Base-by-base conservation (phyloP, 2,113 vertebrate species). In the Aramus guarauna region DNA sequence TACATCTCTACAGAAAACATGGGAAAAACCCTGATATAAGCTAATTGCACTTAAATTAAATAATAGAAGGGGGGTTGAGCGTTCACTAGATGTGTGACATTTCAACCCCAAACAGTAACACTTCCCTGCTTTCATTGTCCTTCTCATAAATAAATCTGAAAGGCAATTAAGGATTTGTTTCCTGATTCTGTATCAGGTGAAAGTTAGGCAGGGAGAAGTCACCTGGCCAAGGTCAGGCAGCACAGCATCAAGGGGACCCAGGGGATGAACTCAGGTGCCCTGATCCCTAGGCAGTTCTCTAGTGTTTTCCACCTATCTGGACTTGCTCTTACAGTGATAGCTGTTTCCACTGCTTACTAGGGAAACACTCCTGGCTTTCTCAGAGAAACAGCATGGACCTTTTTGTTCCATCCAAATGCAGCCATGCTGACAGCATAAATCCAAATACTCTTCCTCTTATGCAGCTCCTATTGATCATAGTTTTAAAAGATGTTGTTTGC, bases 141-240 rank as follows among this genome's bases (percentile, higher is more conserved):
- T 92, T 84, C 68, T 52, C 36, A 60, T 29, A 7, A 81, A 94
- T 56, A 78, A 58, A 34, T 78, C 48, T 87, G 62, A 75, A 77
- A 89, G 86, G 58, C 87, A 94, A 85, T 50, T 4, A 91, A 92
- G n/a, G 62, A 91, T 89, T 90, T 89, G 36, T 72, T 64, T 91
- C 91, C 68, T 23, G 53, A 60, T 19, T 45, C 53, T 27, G 47
- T 4, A 1, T 1, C 52, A 30, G 34, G 48, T 53, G 30, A 89
- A 94, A 60, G 53, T 3, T 6, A 94, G 56, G 52, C 56, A 56
- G 21, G 6, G 30, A 66, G 39, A 88, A 75, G 60, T 16, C 20
- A 69, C 21, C 29, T 32, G 53, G 73, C 43, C 45, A 36, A 63
- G 15, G 43, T 20, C 48, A 50, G 21, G 36, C 78, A 72, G 43